These are phyloP conservation scores for Nesidiocoris tenuis DNA, from an alignment of 2,888 invertebrate species.

Conservation along the genomic window DNA sequence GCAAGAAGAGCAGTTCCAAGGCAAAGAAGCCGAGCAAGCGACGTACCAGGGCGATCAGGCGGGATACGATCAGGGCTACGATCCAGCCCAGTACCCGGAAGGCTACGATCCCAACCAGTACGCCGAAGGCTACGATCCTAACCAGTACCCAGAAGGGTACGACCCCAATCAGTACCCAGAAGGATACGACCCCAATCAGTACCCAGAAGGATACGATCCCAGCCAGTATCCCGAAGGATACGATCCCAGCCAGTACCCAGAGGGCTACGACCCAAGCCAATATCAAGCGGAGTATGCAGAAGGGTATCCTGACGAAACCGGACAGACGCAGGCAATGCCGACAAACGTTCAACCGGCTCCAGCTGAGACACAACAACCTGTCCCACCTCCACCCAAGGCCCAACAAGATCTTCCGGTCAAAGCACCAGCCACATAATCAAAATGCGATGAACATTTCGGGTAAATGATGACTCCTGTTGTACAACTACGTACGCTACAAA, in stretches of 20 bases:
- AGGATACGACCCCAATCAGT: slow-evolving; percentile 29
- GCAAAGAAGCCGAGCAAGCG: slow-evolving; percentile 6
- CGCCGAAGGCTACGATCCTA: slow-evolving; percentile 32
- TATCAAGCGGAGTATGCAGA: slow-evolving; percentile 15
- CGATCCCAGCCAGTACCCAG: slow-evolving; percentile 17
- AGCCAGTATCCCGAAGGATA: slow-evolving; percentile 34
- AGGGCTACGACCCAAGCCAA: slow-evolving; percentile 20
- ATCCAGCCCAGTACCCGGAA: slow-evolving; percentile 30
- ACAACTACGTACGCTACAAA: too few relatives aligned
- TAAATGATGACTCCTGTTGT: too few relatives aligned
- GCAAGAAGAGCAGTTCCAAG: slow-evolving; percentile 9
- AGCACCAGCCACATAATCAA: background rate
- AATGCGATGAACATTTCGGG: background rate
- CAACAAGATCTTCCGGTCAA: slow-evolving; percentile 7
- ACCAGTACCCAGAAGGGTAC: slow-evolving; percentile 32
- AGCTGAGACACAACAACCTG: background rate
- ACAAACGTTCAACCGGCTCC: slow-evolving; percentile 1
- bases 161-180: slow-evolving; percentile 31
- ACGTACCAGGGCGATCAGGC: slow-evolving; percentile 8
- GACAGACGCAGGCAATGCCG: background rate
- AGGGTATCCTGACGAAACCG: background rate
- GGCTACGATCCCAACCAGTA: slow-evolving; percentile 35
- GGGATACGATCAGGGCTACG: slow-evolving; percentile 8
- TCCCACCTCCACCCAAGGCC: background rate
- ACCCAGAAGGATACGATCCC: slow-evolving; percentile 17